Base-by-base conservation (phyloP, 1,140 invertebrate species). In the Campoletis sonorensis region DNA sequence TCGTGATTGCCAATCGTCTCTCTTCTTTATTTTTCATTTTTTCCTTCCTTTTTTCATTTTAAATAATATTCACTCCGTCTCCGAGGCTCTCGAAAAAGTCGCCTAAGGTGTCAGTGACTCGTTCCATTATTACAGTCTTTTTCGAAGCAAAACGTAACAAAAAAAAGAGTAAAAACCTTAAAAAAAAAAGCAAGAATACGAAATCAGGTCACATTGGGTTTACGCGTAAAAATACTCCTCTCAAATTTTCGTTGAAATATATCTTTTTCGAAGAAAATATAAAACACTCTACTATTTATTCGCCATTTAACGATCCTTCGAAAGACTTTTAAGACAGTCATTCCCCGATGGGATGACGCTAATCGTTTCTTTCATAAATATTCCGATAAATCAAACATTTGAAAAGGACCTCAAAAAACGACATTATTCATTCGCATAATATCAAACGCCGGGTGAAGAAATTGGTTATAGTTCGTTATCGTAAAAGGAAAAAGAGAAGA, bases 1-100 rank as follows among this genome's bases (percentile, higher is more conserved):
- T 86, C 82, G 82, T 86, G 82, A 27, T 64, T 81, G 67, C 73
- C 73, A 71, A 81, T 77, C 75, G 45, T 68, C 51, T n/a, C 11
- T 45, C n/a, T 54, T 26, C 54, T 75, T 58, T 75, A 51, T 75
- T 75, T 30, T 75, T 49, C 40, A 5, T 54, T 72, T 72, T 37
- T 13, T n/a, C 33, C 40, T 11, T 45, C 11, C 11, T 45, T 45
- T 45, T 45, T 11, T 45, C 40, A 45, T 45, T 13, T 45, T 45
- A 45, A 45, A 45, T 45, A 45, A 45, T 45, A 45, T 45, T 45
- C 40, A 45, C 40, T 45, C 40, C 5, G 5, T 45, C 40, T 45
- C 13, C 68, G 27, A 33, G 68, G n/a, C 68, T 16, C 27, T 33
- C 68, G 68, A 71, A 37, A 70, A 71, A 71, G 21, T 68, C 15